These are phyloP conservation scores for Habrosyne pyritoides DNA, from an alignment of 2,888 invertebrate genomes.

Conservation along the genomic window DNA sequence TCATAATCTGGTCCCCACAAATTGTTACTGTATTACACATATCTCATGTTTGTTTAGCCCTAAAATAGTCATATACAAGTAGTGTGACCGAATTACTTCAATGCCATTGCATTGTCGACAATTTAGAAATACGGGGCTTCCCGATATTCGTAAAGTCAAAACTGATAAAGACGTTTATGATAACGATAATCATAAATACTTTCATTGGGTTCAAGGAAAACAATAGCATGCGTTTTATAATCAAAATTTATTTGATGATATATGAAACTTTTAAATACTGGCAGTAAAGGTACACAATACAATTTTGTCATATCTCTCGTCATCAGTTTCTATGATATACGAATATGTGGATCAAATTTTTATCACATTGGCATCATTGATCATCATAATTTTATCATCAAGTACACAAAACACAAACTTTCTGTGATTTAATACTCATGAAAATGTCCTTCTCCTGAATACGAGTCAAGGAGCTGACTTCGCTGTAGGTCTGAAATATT, in stretches of 20 bases:
- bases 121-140: slow-evolving; percentile 24
- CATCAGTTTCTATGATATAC: no score
- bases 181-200: slow-evolving; percentile 20
- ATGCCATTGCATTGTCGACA: slow-evolving; percentile 29
- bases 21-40: background rate
- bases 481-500: no score
- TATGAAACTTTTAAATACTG: slow-evolving; percentile 11
- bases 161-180: slow-evolving; percentile 16
- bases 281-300: slow-evolving; percentile 5
- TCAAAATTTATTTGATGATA: slow-evolving; percentile 29
- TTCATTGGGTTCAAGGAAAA: slow-evolving; percentile 25
- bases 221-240: slow-evolving; percentile 17
- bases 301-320: no score
- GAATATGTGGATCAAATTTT: no score
- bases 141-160: slow-evolving; percentile 12
- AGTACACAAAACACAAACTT: no score
- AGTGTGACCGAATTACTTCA: slow-evolving; percentile 18
- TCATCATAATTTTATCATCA: no score
- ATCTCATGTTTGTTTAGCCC: slow-evolving; percentile 11
- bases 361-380: no score
- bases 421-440: no score
- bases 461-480: no score
- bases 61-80: slow-evolving; percentile 18
- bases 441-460: no score
- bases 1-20: background rate